These are phyloP conservation scores for Uromys caudimaculatus DNA, from an alignment of 2,797 vertebrate species.

Conservation along the genomic window DNA sequence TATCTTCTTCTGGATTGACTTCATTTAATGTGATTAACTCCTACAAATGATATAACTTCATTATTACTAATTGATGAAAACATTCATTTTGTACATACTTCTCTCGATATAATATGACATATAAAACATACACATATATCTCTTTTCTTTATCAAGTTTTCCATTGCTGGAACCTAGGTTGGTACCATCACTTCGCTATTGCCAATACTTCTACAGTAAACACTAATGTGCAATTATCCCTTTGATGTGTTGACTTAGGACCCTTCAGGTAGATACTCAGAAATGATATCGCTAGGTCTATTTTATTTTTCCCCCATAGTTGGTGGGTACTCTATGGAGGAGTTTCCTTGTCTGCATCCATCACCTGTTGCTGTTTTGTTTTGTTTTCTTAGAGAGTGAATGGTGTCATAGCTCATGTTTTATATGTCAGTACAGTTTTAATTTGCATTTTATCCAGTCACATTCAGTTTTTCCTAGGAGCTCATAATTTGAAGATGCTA, in stretches of 20 bases:
- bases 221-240: background rate
- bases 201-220: background rate
- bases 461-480: background rate
- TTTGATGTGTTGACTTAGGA: background rate
- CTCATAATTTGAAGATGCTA: background rate
- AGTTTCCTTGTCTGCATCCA: background rate
- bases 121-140: background rate
- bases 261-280: background rate
- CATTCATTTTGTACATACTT: background rate
- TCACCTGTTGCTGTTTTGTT: background rate
- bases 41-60: background rate
- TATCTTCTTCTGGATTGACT: background rate
- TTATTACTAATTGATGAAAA: background rate
- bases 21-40: background rate
- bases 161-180: background rate
- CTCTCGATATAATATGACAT: background rate
- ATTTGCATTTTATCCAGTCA: background rate
- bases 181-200: background rate
- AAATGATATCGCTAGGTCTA: background rate
- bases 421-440: background rate
- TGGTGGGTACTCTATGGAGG: background rate
- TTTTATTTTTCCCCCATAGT: background rate
- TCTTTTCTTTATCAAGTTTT: background rate
- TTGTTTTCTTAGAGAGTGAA: background rate
- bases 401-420: background rate